phyloP scores from a whole-genome alignment of 2,888 invertebrate species.

The Platycheirus albimanus region DNA sequence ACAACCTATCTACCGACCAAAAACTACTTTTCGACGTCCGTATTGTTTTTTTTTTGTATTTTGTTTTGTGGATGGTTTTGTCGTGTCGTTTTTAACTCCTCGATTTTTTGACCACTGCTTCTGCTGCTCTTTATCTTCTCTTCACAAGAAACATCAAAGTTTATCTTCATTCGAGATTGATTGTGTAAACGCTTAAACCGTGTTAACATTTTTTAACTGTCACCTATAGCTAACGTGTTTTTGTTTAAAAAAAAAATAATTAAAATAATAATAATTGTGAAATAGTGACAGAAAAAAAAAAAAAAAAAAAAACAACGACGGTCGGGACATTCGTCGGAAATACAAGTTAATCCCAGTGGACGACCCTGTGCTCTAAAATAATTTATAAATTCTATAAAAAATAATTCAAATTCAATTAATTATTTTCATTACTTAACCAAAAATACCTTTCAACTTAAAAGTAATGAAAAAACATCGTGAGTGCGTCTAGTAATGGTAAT shows the following conservation, averaged over 20 bases:
- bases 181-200: constrained; percentile 32
- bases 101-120: constrained; percentile 10
- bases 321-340: constrained; percentile 46
- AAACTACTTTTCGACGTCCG: constrained; percentile 22
- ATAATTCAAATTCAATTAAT: too few species aligned
- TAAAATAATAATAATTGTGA: too few species aligned
- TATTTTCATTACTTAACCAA: constrained; percentile 32
- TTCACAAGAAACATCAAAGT: constrained; percentile 47
- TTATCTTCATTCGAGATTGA: constrained; percentile 33
- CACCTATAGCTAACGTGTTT: constrained; percentile 20
- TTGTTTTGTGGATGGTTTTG: constrained; percentile 31
- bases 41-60: constrained; percentile 8
- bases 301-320: constrained; percentile 27
- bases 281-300: too few species aligned
- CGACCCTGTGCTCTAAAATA: constrained; percentile 50
- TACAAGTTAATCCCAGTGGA: constrained; percentile 15
- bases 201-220: constrained; percentile 34
- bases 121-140: constrained; percentile 8
- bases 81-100: constrained; percentile 40
- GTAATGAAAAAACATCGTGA: constrained; percentile 71
- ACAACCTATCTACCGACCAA: constrained; percentile 12
- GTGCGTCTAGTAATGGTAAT: constrained; percentile 74
- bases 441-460: constrained; percentile 4
- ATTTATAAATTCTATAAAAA: background rate
- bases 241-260: too few species aligned